Percentiles rank a stretch among this genome's conserved stretches.
Conservation (phyloP, 92 coral and sea anemone species). For the Plumapathes pennacea region DNA sequence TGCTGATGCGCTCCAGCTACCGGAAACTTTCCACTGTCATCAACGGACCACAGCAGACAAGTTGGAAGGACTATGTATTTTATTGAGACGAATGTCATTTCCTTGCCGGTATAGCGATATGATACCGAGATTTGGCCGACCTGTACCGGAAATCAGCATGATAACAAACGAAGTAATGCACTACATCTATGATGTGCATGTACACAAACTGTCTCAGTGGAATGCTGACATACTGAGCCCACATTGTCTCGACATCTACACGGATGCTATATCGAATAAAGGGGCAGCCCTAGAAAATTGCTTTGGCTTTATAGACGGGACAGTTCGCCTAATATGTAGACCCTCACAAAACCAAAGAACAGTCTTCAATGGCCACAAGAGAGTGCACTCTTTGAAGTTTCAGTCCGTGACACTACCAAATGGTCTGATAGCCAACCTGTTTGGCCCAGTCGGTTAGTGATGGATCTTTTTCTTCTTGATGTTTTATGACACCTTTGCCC, state of each 20-base stretch:
- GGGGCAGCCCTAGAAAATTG: conserved; percentile 1
- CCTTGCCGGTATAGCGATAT: conserved; percentile 11
- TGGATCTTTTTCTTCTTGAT: no score
- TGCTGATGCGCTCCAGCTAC: conserved; percentile 6
- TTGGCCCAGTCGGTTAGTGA: conserved; percentile 10
- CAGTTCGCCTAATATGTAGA: conserved; percentile 5
- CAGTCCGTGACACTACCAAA: neutral
- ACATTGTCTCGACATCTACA: conserved; percentile 2
- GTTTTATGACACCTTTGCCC: no score
- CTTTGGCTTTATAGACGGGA: conserved; percentile 1
- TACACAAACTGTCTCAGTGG: conserved; percentile 6
- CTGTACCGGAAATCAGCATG: conserved; percentile 3
- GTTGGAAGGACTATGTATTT: conserved; percentile 6
- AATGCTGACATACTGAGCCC: conserved; percentile 5
- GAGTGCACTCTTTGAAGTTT: conserved; percentile 3
- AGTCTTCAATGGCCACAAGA: conserved; percentile 7
- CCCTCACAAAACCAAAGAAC: neutral
- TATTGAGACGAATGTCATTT: neutral
- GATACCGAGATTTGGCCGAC: conserved; percentile 9
- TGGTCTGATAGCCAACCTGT: conserved; percentile 2
- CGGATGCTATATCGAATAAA: conserved; percentile 6
- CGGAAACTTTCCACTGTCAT: conserved; percentile 2
- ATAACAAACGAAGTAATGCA: neutral
- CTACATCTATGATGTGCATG: conserved; percentile 3
- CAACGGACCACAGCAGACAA: conserved; percentile 2